Evolutionary conservation across 2,113 vertebrate genomes (phyloP).

Genomic region (Ptychochromis oligacanthus): DNA sequence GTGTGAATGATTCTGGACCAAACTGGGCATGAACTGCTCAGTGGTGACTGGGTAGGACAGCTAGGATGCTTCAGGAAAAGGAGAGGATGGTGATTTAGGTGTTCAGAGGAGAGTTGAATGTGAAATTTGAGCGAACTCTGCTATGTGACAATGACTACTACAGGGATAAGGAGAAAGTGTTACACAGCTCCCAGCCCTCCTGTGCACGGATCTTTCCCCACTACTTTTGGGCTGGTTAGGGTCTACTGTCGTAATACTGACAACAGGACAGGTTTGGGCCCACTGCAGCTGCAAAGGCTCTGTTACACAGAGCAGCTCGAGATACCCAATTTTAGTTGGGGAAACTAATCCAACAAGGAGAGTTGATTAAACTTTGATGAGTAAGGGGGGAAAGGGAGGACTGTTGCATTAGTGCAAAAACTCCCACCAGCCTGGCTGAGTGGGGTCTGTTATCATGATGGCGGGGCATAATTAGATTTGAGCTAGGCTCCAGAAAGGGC

Average conservation of each 20-base stretch:
- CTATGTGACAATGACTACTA: neutral
- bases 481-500: constrained; percentile 48
- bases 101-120: constrained; percentile 9
- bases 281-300: constrained; percentile 48
- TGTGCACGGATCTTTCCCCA: neutral
- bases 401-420: constrained; percentile 70
- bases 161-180: constrained; percentile 19
- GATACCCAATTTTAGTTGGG: neutral
- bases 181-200: neutral
- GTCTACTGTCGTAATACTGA: constrained; percentile 67
- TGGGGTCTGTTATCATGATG: constrained; percentile 13
- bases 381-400: constrained; percentile 1
- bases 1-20: constrained; percentile 52
- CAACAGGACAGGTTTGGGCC: constrained; percentile 60
- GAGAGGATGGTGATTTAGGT: neutral
- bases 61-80: neutral
- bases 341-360: fast-evolving
- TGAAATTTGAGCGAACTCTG: neutral
- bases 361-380: neutral
- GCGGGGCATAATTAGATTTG: constrained; percentile 5
- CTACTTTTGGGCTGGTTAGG: neutral
- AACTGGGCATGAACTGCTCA: constrained; percentile 6
- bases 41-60: neutral
- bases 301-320: constrained; percentile 66
- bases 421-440: constrained; percentile 61